Conservation (phyloP, 2,113 vertebrate species). For the Istiophorus platypterus region DNA sequence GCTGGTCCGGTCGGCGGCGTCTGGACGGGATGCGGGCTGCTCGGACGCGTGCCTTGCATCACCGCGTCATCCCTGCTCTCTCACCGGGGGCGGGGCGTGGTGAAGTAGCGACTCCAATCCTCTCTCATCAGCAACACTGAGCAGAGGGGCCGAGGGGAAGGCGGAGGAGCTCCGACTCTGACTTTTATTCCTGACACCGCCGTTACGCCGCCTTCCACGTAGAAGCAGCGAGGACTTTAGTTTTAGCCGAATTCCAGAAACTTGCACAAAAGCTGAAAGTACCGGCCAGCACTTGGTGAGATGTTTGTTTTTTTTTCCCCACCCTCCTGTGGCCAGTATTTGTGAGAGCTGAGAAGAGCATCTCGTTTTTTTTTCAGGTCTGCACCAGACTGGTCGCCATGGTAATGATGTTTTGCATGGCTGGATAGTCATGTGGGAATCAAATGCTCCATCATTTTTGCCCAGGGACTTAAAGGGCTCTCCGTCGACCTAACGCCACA, state of each 20-base stretch:
- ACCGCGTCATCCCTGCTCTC: constrained; percentile 57
- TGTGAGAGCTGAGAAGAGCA: not conserved
- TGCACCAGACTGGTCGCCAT: constrained; percentile 49
- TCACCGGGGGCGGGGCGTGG: constrained; percentile 71
- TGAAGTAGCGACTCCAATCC: constrained; percentile 57
- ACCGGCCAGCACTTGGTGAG: not conserved
- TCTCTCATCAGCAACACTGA: constrained; percentile 83
- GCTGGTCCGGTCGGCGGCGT: constrained; percentile 59
- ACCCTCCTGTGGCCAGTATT: not conserved
- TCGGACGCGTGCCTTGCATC: constrained; percentile 67
- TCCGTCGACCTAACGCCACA: not conserved
- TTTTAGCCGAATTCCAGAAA: not conserved
- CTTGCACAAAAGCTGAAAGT: not conserved
- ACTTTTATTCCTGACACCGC: not conserved
- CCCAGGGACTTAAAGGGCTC: constrained; percentile 7
- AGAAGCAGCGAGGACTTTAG: not conserved
- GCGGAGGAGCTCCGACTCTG: constrained; percentile 33
- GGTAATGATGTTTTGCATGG: constrained; percentile 49
- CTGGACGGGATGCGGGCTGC: constrained; percentile 67
- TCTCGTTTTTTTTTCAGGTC: not conserved
- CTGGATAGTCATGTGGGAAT: constrained; percentile 31
- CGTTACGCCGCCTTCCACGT: not conserved
- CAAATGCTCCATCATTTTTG: not conserved
- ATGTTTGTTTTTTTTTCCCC: too few species aligned
- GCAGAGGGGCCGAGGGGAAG: constrained; percentile 28